Percentiles rank a stretch among this genome's conserved stretches.
These are phyloP conservation scores for Craniophora ligustri DNA, from an alignment of 2,888 invertebrate species.

Conservation along the genomic window DNA sequence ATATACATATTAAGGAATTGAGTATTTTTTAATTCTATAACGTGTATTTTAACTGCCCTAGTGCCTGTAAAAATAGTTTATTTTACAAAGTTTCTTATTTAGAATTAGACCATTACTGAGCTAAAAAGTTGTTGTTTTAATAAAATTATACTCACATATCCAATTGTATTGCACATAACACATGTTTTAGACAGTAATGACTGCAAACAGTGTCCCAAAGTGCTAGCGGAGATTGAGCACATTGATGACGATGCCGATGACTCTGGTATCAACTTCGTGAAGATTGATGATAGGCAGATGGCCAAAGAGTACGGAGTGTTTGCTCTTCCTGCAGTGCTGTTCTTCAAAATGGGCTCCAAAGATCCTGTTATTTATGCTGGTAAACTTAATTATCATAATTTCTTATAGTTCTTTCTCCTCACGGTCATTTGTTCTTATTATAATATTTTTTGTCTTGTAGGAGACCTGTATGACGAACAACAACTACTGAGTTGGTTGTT, in stretches of 20 bases:
- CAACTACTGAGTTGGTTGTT: constrained; percentile 96
- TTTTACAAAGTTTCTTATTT: background rate
- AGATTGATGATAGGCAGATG: constrained; percentile 96
- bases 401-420: background rate
- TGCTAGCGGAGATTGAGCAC: constrained; percentile 95
- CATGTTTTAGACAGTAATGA: constrained; percentile 96
- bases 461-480: constrained; percentile 95
- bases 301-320: constrained; percentile 96
- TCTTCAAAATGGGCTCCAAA: constrained; percentile 95
- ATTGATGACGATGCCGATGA: constrained; percentile 97
- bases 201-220: constrained; percentile 97
- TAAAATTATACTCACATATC: constrained; percentile 59
- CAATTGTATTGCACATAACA: constrained; percentile 82
- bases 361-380: constrained; percentile 97
- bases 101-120: constrained; percentile 13
- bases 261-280: constrained; percentile 97
- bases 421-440: background rate
- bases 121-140: constrained; percentile 14
- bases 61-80: too few relatives aligned
- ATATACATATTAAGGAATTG: too few relatives aligned
- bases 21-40: background rate
- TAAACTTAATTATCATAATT: constrained; percentile 61
- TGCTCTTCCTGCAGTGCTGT: constrained; percentile 96
- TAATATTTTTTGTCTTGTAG: constrained; percentile 72
- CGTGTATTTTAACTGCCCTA: too few relatives aligned